Base-by-base conservation (phyloP, 2,113 vertebrate species). In the Corvus moneduloides region DNA sequence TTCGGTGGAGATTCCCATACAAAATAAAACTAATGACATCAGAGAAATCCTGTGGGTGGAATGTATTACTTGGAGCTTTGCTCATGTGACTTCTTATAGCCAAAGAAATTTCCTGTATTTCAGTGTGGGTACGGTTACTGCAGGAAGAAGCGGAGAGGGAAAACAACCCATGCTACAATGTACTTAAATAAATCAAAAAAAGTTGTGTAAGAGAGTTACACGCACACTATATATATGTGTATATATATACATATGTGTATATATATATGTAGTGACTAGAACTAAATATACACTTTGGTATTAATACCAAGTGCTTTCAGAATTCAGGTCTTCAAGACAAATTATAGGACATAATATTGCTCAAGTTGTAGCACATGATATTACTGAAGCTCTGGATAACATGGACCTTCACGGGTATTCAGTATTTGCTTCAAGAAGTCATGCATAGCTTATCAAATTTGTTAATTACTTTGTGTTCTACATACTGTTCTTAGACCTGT, bases 1-100 rank as follows among this genome's bases (percentile, higher is more conserved):
- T 99, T 91, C 99, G 98, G 80, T 99, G 99, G 95, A 98, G 98
- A 33, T 98, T 99, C n/a, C 99, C 99, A 91, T 99, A 99, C 41
- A 99, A 96, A 96, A 99, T 99, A 97, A 99, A 99, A 98, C 99
- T 99, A 96, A 99, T 99, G 89, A 99, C 99, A 98, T 99, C 99
- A 21, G 99, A 99, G 97, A 99, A 99, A 97, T 99, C 99, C 97
- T 99, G 99, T 0, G 99, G 99, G 93, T 99, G 99, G 95, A 99
- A 99, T 77, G 99, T 99, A 96, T 98, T 99, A 98, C 98, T 99
- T 5, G 99, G 99, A 62, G 99, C 97, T 97, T 98, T 99, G 97
- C 98, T 99, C 99, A 99, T 99, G 93, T 99, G 99, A 91, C 98
- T 98, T 92, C 99, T 98, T 90, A 99, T 97, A 68, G 99, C 99